Evolutionary conservation across 2,888 invertebrate genomes (phyloP).

Genomic region (Keiferia lycopersicella): DNA sequence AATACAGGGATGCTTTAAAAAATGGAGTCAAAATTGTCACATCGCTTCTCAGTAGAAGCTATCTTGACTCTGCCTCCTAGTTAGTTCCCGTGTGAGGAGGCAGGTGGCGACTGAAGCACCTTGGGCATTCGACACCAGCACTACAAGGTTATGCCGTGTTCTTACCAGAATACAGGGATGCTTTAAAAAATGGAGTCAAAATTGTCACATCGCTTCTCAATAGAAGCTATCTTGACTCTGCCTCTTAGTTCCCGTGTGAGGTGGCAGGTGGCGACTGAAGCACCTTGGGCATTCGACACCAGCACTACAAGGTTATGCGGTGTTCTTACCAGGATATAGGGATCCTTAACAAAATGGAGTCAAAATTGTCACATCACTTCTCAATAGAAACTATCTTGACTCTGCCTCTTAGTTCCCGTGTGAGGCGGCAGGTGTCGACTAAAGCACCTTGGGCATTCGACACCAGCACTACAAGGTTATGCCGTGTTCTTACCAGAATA

Average conservation of each 20-base stretch:
- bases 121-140: conserved; percentile 39
- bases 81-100: conserved; percentile 55
- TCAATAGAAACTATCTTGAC: background rate
- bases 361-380: conserved; percentile 6
- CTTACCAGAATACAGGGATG: too few relatives aligned
- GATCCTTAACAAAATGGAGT: background rate
- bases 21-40: conserved; percentile 11
- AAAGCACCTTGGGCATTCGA: conserved; percentile 37
- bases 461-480: conserved; percentile 49
- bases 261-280: conserved; percentile 54
- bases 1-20: too few relatives aligned
- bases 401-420: conserved; percentile 47
- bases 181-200: background rate
- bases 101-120: conserved; percentile 53
- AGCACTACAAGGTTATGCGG: conserved; percentile 47
- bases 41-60: background rate
- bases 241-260: conserved; percentile 51
- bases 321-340: background rate
- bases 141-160: conserved; percentile 45
- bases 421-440: conserved; percentile 59
- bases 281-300: conserved; percentile 40
- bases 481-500: background rate
- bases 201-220: background rate
- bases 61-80: background rate
- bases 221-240: background rate